Evolutionary conservation across 2,888 invertebrate genomes (phyloP).

Genomic region (Geophilus truncorum): DNA sequence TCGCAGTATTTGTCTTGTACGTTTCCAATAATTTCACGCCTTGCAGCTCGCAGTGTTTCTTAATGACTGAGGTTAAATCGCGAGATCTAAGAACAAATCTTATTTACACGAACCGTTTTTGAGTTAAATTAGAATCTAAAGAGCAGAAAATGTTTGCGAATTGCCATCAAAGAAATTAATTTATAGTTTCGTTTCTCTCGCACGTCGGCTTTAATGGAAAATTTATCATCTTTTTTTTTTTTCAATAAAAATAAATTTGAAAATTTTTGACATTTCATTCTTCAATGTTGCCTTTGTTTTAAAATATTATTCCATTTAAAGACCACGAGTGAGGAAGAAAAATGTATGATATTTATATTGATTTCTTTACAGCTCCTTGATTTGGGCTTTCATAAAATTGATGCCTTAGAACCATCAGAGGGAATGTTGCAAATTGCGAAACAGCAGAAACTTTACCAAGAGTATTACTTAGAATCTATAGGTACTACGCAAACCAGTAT

Average conservation of each 20-base stretch:
- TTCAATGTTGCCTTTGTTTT: not conserved
- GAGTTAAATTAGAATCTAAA: not conserved
- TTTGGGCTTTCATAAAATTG: conserved; percentile 39
- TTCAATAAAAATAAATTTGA: conserved; percentile 14
- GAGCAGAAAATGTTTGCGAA: too few relatives aligned
- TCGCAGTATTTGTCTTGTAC: not conserved
- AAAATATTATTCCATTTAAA: not conserved
- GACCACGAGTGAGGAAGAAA: not conserved
- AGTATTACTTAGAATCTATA: conserved; percentile 41
- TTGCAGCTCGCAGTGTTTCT: not conserved
- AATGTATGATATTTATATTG: conserved; percentile 15
- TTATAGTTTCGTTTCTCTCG: not conserved
- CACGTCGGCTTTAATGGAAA: not conserved
- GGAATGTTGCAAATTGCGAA: conserved; percentile 45
- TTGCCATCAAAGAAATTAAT: not conserved
- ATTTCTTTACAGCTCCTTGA: conserved; percentile 13
- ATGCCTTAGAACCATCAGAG: conserved; percentile 46
- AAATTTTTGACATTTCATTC: not conserved
- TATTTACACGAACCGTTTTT: not conserved
- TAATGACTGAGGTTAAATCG: not conserved
- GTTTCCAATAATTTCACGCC: not conserved
- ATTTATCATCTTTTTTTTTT: not conserved
- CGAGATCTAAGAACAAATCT: not conserved
- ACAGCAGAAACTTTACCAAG: conserved; percentile 43
- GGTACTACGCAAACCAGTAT: conserved; percentile 38